Conservation (phyloP, 1,140 invertebrate species). For the Sipha flava region DNA sequence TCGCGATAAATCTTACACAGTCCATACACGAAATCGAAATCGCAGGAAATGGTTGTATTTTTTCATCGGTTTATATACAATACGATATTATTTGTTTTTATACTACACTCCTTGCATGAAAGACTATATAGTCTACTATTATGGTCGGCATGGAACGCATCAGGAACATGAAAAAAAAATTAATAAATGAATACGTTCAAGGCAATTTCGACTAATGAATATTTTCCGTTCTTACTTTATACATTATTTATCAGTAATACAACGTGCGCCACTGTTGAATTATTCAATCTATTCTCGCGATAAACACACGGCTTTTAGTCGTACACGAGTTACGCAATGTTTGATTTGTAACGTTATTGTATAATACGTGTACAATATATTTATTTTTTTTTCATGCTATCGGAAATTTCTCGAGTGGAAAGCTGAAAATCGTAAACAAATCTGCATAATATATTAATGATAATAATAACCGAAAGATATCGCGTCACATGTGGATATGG, state of each 20-base stretch:
- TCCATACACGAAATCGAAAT: too few species aligned
- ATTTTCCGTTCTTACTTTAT: background rate
- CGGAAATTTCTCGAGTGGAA: background rate
- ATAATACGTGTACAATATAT: background rate
- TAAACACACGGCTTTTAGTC: too few species aligned
- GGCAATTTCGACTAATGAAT: background rate
- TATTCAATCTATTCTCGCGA: too few species aligned
- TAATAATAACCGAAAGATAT: background rate
- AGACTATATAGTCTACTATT: too few species aligned
- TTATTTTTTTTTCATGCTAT: background rate
- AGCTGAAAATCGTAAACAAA: background rate
- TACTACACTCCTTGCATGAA: too few species aligned
- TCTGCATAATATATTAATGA: background rate
- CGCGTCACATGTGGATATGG: background rate
- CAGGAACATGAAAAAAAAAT: too few species aligned
- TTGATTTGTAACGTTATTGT: background rate
- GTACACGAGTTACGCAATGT: background rate
- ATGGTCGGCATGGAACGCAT: background rate
- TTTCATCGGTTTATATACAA: too few species aligned
- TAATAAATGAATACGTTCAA: too few species aligned
- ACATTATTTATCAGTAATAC: background rate
- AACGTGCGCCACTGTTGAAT: too few species aligned
- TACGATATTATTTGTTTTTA: too few species aligned
- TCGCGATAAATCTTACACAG: too few species aligned
- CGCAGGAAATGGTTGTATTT: too few species aligned